A percentile compares a stretch with the other conserved stretches of the same genome.
phyloP scores from a whole-genome alignment of 2,797 vertebrate species.

The Tenualosa thibaudeaui region DNA sequence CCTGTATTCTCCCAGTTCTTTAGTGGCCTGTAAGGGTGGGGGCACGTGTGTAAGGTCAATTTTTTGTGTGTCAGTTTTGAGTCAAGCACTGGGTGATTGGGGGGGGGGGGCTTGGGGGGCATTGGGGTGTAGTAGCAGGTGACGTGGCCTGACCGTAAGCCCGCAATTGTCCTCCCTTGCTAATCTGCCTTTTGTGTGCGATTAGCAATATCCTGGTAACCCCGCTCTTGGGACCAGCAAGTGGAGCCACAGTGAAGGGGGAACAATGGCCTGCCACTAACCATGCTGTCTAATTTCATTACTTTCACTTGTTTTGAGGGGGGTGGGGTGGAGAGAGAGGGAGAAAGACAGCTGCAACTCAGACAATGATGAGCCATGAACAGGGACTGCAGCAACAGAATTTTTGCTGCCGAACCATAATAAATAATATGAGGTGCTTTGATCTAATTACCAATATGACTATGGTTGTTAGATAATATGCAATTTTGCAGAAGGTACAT shows the following conservation, averaged over 20 bases:
- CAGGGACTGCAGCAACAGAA: slow-evolving; percentile 30
- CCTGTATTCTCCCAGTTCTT: background rate
- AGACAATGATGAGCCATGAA: slow-evolving; percentile 42
- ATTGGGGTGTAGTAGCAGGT: slow-evolving; percentile 62
- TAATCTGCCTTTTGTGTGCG: slow-evolving; percentile 75
- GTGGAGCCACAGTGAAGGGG: slow-evolving; percentile 53
- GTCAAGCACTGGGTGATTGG: slow-evolving; percentile 24
- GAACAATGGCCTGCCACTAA: slow-evolving; percentile 73
- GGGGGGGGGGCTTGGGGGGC: slow-evolving; percentile 29
- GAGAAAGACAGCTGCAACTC: slow-evolving; percentile 42
- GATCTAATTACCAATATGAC: slow-evolving; percentile 46
- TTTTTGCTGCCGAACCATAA: slow-evolving; percentile 29
- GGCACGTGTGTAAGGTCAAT: slow-evolving; percentile 27
- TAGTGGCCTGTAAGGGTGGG: background rate
- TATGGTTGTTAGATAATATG: slow-evolving; percentile 21
- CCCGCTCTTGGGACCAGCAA: slow-evolving; percentile 51
- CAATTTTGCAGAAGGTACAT: slow-evolving; percentile 16
- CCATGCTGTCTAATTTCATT: slow-evolving; percentile 74
- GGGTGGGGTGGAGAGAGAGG: background rate
- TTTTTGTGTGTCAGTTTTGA: slow-evolving; percentile 43
- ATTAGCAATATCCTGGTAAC: slow-evolving; percentile 72
- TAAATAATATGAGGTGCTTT: slow-evolving; percentile 48
- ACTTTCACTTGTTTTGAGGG: slow-evolving; percentile 61
- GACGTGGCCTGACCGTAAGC: slow-evolving; percentile 67
- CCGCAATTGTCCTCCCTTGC: slow-evolving; percentile 60